Percentiles rank a stretch among this genome's conserved stretches.
Evolutionary conservation across 1,140 invertebrate genomes (phyloP).

Genomic region (Papilio polyxenes): DNA sequence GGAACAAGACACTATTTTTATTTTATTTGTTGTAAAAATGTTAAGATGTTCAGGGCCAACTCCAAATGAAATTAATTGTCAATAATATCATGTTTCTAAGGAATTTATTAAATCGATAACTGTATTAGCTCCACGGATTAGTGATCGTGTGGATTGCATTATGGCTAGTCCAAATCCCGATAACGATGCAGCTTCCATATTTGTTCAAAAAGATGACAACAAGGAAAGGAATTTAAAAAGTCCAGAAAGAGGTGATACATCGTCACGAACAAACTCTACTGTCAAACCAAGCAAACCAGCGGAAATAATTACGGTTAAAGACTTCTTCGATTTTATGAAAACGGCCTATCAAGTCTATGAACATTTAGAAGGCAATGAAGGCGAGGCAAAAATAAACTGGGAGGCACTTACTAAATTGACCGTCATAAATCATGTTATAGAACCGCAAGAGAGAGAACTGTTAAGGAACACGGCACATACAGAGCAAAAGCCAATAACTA

Average conservation of each 20-base stretch:
- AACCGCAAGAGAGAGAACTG: slow-evolving; percentile 72
- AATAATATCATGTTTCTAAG: slow-evolving; percentile 51
- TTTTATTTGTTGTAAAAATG: slow-evolving; percentile 28
- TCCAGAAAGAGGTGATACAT: slow-evolving; percentile 51
- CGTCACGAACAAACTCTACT: slow-evolving; percentile 57
- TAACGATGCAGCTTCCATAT: slow-evolving; percentile 68
- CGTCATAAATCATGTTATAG: slow-evolving; percentile 74
- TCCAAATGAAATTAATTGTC: slow-evolving; percentile 3
- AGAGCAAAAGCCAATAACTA: slow-evolving; percentile 61
- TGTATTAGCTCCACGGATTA: slow-evolving; percentile 37
- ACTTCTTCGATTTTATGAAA: slow-evolving; percentile 87
- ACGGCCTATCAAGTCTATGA: slow-evolving; percentile 86
- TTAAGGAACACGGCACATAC: slow-evolving; percentile 60
- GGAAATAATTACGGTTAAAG: slow-evolving; percentile 83
- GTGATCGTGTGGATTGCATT: slow-evolving; percentile 40
- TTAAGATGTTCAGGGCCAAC: slow-evolving; percentile 3
- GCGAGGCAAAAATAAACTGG: slow-evolving; percentile 84
- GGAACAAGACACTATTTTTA: slow-evolving; percentile 29
- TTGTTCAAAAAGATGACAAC: slow-evolving; percentile 60
- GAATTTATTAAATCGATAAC: slow-evolving; percentile 65
- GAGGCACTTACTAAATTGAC: slow-evolving; percentile 80
- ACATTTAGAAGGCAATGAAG: slow-evolving; percentile 82
- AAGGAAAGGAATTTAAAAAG: slow-evolving; percentile 54
- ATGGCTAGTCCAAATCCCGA: slow-evolving; percentile 70
- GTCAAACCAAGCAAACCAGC: slow-evolving; percentile 54